phyloP scores from a whole-genome alignment of 2,113 vertebrate species.

The Gopherus flavomarginatus region DNA sequence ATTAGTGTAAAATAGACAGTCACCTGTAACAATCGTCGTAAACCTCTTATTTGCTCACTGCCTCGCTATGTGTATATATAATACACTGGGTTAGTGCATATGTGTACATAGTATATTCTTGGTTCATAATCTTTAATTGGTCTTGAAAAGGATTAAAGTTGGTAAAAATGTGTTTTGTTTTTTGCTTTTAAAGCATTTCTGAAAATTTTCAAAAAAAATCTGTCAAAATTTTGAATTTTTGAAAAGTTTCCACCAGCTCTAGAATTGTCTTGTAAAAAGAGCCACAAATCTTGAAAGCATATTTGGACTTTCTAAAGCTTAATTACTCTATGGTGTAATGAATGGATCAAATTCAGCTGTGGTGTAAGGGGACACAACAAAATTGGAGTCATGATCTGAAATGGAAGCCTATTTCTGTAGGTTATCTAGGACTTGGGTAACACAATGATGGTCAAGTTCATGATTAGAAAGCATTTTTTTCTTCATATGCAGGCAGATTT shows the following conservation, averaged over 20 bases:
- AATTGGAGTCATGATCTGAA: background rate
- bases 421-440: background rate
- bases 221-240: background rate
- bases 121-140: background rate
- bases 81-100: background rate
- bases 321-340: background rate
- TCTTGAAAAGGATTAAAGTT: background rate
- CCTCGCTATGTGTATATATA: background rate
- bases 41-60: background rate
- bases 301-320: background rate
- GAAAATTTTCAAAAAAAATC: background rate
- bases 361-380: background rate
- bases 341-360: background rate
- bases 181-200: background rate
- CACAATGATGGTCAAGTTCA: background rate
- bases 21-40: background rate
- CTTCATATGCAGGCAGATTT: background rate
- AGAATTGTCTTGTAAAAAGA: background rate
- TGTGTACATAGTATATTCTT: background rate
- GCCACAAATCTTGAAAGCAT: fast-evolving
- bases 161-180: background rate
- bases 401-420: background rate
- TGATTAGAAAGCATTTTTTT: background rate
- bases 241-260: background rate
- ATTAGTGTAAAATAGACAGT: background rate